These are phyloP conservation scores for Penaeus vannamei DNA, from an alignment of 1,140 invertebrate genomes.

Conservation along the genomic window DNA sequence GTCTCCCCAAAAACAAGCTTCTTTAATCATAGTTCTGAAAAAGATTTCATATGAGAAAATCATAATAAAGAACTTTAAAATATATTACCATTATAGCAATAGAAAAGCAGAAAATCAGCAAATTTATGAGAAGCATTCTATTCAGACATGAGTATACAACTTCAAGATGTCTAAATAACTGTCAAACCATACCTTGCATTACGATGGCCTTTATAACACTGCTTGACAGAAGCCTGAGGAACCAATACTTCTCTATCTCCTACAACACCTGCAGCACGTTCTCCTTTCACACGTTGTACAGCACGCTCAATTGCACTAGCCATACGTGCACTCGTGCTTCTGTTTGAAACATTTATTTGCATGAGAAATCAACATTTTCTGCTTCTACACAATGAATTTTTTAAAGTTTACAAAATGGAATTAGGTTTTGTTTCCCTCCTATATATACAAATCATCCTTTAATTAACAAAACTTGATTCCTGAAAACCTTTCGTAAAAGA, in stretches of 20 bases:
- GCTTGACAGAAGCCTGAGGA: constrained; percentile 74
- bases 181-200: constrained; percentile 77
- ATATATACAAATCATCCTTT: no score
- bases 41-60: constrained; percentile 68
- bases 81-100: not conserved
- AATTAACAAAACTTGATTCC: no score
- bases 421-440: no score
- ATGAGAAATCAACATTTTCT: not conserved
- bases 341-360: not conserved
- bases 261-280: constrained; percentile 50
- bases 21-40: constrained; percentile 89
- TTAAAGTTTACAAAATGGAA: no score
- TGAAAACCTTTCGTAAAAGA: no score
- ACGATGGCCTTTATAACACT: constrained; percentile 85
- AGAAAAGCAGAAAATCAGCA: not conserved
- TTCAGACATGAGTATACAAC: not conserved
- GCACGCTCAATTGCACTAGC: constrained; percentile 64
- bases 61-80: not conserved
- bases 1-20: constrained; percentile 90
- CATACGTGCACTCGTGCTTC: constrained; percentile 57
- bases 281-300: constrained; percentile 68
- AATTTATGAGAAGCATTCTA: not conserved
- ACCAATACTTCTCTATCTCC: constrained; percentile 45
- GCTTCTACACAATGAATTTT: no score
- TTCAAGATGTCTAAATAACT: not conserved